Conservation (phyloP, 2,888 invertebrate genomes). For the Crematogaster levior region DNA sequence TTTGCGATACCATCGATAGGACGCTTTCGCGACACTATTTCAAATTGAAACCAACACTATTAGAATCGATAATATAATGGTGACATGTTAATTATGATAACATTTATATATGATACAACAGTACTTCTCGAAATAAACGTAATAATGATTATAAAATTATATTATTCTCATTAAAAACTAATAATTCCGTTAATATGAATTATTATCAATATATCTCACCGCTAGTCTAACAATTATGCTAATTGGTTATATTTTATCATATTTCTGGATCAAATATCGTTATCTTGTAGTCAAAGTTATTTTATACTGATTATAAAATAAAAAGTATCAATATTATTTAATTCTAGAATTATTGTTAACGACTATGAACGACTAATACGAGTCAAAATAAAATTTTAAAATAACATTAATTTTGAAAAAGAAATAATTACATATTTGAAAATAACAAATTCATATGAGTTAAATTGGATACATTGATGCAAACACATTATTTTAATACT, state of each 20-base stretch:
- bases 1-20: not conserved
- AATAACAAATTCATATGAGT: too few species aligned
- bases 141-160: not conserved
- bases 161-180: not conserved
- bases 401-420: too few species aligned
- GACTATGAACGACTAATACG: not conserved
- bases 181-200: not conserved
- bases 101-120: too few species aligned
- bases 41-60: not conserved
- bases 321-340: too few species aligned
- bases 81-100: not conserved
- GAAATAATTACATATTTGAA: too few species aligned
- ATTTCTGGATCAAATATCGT: too few species aligned
- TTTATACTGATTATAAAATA: too few species aligned
- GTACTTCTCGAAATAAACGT: not conserved
- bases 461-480: too few species aligned
- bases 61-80: not conserved
- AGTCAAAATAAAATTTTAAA: not conserved
- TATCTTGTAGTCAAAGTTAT: too few species aligned
- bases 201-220: too few species aligned
- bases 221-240: not conserved
- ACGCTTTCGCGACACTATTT: not conserved
- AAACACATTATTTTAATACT: not conserved
- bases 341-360: too few species aligned
- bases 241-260: not conserved